phyloP scores from a whole-genome alignment of 2,888 invertebrate species.

The Nomada ferruginata region DNA sequence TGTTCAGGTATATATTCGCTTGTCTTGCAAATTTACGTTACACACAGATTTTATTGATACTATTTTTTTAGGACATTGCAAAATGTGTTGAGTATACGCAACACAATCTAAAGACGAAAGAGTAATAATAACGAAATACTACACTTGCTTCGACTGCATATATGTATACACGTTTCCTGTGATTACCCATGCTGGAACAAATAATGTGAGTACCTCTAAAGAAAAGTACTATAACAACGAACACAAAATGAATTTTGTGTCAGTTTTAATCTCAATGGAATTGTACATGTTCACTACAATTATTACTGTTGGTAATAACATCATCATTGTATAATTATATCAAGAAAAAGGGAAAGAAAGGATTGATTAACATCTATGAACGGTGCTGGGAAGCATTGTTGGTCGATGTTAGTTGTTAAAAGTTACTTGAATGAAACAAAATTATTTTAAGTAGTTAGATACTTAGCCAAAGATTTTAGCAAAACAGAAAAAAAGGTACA shows the following conservation, averaged over 20 bases:
- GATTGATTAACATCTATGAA: constrained; percentile 44
- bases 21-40: not conserved
- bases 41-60: not conserved
- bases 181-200: constrained; percentile 53
- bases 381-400: constrained; percentile 47
- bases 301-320: constrained; percentile 44
- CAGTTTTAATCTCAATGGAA: constrained; percentile 54
- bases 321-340: constrained; percentile 37
- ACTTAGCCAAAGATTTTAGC: constrained; percentile 79
- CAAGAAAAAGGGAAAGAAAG: not conserved
- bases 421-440: constrained; percentile 57
- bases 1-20: constrained; percentile 77
- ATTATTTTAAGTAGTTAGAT: constrained; percentile 67
- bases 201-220: constrained; percentile 54
- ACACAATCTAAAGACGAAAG: constrained; percentile 41
- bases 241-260: constrained; percentile 32
- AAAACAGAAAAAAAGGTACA: constrained; percentile 54
- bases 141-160: constrained; percentile 38
- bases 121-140: constrained; percentile 48
- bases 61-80: constrained; percentile 72
- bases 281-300: constrained; percentile 36
- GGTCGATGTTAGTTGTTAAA: constrained; percentile 58
- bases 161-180: constrained; percentile 51
- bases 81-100: constrained; percentile 64
- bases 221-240: constrained; percentile 43